Evolutionary conservation across 2,113 vertebrate genomes (phyloP).

Genomic region (Tretioscincus oriximinensis): DNA sequence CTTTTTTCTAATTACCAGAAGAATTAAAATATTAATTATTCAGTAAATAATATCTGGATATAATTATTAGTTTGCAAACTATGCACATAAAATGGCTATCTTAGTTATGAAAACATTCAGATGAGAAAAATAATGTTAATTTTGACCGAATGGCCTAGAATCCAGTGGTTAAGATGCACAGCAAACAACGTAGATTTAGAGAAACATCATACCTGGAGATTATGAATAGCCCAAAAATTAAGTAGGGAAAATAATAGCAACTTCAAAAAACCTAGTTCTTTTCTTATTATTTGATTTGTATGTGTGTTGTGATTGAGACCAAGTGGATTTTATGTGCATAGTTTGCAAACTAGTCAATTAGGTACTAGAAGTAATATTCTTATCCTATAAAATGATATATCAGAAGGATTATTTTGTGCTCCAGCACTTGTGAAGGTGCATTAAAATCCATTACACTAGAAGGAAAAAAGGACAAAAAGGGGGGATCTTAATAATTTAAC

Average conservation of each 20-base stretch:
- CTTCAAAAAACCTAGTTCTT: neutral
- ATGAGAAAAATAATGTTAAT: neutral
- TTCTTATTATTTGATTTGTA: neutral
- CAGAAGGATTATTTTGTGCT: too few species aligned
- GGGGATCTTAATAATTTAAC: too few species aligned
- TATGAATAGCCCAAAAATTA: neutral
- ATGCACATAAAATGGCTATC: neutral
- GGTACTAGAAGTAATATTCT: too few species aligned
- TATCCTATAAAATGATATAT: too few species aligned
- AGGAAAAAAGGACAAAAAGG: too few species aligned
- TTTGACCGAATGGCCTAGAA: neutral
- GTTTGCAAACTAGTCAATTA: too few species aligned
- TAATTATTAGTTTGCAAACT: neutral
- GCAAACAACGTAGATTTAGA: neutral
- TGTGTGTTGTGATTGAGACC: neutral
- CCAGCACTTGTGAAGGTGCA: too few species aligned
- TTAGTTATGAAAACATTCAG: neutral
- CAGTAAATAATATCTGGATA: conserved; percentile 26
- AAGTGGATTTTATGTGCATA: too few species aligned
- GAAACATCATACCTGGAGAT: neutral
- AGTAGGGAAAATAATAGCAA: neutral
- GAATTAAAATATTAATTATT: conserved; percentile 39
- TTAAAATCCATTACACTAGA: too few species aligned
- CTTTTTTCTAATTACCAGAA: conserved; percentile 16
- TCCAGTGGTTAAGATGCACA: neutral